Percentiles rank a stretch among this genome's conserved stretches.
phyloP scores from a whole-genome alignment of 2,888 invertebrate species.

The Drosophila diplacantha region DNA sequence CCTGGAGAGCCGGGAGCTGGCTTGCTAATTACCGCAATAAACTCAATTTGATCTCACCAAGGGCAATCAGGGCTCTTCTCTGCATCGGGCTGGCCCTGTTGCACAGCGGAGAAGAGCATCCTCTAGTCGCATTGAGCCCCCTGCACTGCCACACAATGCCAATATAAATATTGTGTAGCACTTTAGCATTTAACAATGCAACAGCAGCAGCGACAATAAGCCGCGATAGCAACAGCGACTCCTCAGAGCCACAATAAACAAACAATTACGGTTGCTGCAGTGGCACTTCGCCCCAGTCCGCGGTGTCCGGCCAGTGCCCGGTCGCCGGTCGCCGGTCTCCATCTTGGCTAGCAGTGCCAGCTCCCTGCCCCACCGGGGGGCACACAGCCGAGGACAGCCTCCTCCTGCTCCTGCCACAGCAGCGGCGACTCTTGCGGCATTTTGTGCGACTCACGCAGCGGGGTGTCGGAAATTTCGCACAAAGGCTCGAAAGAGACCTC shows the following conservation, averaged over 20 bases:
- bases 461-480: slow-evolving; percentile 62
- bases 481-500: slow-evolving; percentile 44
- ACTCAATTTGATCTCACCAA: too few species aligned
- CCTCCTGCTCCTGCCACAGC: not conserved
- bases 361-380: slow-evolving; percentile 16
- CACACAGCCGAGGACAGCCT: not conserved
- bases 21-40: too few species aligned
- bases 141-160: slow-evolving; percentile 45
- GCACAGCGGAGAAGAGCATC: slow-evolving; percentile 8
- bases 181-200: slow-evolving; percentile 64
- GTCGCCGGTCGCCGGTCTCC: slow-evolving; percentile 19
- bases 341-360: slow-evolving; percentile 28
- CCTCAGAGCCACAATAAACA: slow-evolving; percentile 69
- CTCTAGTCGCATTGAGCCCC: not conserved
- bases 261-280: slow-evolving; percentile 71
- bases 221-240: slow-evolving; percentile 35
- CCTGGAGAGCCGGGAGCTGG: not conserved
- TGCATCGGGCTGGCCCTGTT: too few species aligned
- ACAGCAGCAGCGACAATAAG: slow-evolving; percentile 40
- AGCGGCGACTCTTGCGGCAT: slow-evolving; percentile 26
- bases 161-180: slow-evolving; percentile 60
- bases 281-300: slow-evolving; percentile 19
- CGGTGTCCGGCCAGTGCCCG: not conserved
- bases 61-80: too few species aligned
- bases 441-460: slow-evolving; percentile 60